Conservation (phyloP, 2,888 invertebrate species). For the Nephrotoma flavescens region DNA sequence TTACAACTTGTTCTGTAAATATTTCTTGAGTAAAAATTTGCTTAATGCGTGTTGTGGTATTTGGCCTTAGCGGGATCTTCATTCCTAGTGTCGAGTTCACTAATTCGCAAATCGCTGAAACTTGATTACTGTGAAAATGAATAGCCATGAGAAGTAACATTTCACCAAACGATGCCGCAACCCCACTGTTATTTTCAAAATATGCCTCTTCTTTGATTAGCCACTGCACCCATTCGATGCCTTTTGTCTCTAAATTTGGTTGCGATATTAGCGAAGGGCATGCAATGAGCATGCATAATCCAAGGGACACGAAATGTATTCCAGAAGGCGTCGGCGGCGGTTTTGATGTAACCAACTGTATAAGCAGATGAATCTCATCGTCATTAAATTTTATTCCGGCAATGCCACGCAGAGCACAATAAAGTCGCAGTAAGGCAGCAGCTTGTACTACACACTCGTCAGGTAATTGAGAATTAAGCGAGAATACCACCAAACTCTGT, state of each 20-base stretch:
- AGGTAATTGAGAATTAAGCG: constrained; percentile 42
- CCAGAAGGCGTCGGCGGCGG: constrained; percentile 85
- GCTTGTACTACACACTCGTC: constrained; percentile 66
- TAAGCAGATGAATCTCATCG: constrained; percentile 72
- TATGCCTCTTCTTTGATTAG: constrained; percentile 80
- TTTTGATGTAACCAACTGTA: constrained; percentile 74
- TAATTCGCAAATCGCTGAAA: constrained; percentile 82
- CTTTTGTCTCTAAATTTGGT: constrained; percentile 66
- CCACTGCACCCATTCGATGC: constrained; percentile 90
- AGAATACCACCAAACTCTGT: constrained; percentile 43
- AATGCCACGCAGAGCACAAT: constrained; percentile 84
- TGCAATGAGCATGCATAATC: constrained; percentile 86
- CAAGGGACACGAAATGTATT: constrained; percentile 81
- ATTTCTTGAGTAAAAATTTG: constrained; percentile 93
- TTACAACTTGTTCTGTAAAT: constrained; percentile 93
- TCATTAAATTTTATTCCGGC: constrained; percentile 89
- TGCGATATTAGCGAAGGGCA: constrained; percentile 73
- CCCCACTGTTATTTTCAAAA: constrained; percentile 71
- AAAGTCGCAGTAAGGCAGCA: constrained; percentile 75
- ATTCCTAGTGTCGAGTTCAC: constrained; percentile 90
- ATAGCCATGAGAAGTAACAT: constrained; percentile 92
- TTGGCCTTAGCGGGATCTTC: constrained; percentile 76
- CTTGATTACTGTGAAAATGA: constrained; percentile 91
- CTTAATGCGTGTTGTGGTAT: constrained; percentile 76
- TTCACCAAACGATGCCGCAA: constrained; percentile 83